Evolutionary conservation across 2,113 vertebrate species (phyloP), one percentile per base, ranked within the genome.

Genomic region (Clarias gariepinus): DNA sequence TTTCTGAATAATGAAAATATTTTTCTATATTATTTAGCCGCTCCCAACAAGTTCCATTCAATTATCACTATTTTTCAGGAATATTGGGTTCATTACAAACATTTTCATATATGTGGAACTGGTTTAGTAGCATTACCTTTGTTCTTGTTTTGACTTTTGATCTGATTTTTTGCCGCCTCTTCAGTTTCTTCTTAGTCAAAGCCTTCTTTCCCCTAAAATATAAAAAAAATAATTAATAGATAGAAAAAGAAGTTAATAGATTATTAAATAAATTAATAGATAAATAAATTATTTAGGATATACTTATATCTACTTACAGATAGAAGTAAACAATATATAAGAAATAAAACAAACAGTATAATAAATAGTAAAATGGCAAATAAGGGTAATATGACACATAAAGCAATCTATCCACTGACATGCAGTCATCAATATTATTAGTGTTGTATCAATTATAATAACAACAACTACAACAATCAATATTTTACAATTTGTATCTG

Each of bases 111-210:
- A 23, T 63, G n/a, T 12, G n/a, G 4, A 33, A 63, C 58, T 25
- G 33, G 58, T 47, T 25, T n/a, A 55, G 60, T n/a, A 15, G 88
- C 79, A 94, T 96, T 96, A 97, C 98, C 97, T 99, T 99, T 96
- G 95, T 97, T 95, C 96, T 96, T 91, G 96, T 94, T 96, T 98
- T 99, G 87, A 97, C 96, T 97, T 99, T 99, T 94, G 97, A 97
- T 93, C 98, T 99, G 92, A 96, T 96, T 94, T 99, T 99, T 94
- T 99, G 97, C 92, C 98, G 97, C 90, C 97, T 95, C 96, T 99
- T 99, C 90, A 99, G 94, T 89, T 99, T 99, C 95, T 99, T 99
- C 95, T 99, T 99, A 94, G 96, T 98, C 94, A 98, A 96, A 91
- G 96, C 94, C 94, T 99, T 99, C 94, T 99, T 99, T 91, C 95